phyloP scores from a whole-genome alignment of 2,888 invertebrate genomes.

The Cotesia congregata region DNA sequence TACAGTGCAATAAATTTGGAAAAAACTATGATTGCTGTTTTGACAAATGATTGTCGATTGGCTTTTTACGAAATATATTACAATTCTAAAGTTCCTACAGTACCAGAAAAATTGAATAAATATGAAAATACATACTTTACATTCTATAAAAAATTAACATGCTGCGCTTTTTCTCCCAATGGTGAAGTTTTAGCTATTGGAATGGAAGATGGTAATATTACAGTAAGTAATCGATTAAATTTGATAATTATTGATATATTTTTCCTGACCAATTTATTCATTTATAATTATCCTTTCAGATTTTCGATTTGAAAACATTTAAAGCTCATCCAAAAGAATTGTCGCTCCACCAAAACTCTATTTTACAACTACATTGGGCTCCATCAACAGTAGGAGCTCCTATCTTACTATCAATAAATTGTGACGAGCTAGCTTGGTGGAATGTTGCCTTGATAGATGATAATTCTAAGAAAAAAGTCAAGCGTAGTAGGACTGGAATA shows the following conservation, averaged over 20 bases:
- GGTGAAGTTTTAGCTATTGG: constrained; percentile 77
- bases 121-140: constrained; percentile 36
- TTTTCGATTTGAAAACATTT: constrained; percentile 53
- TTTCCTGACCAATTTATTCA: neutral
- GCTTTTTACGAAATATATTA: constrained; percentile 53
- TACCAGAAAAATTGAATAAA: constrained; percentile 39
- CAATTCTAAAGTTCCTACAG: constrained; percentile 22
- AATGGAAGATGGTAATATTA: constrained; percentile 75
- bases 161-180: constrained; percentile 71
- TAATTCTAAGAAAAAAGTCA: constrained; percentile 45
- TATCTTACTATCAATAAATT: constrained; percentile 61
- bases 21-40: constrained; percentile 54
- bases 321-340: constrained; percentile 51
- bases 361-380: constrained; percentile 63
- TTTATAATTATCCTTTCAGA: constrained; percentile 50
- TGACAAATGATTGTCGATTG: constrained; percentile 52
- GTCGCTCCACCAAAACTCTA: constrained; percentile 56
- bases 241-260: neutral
- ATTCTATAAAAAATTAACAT: constrained; percentile 51
- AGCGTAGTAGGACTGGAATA: constrained; percentile 57
- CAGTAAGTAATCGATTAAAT: constrained; percentile 70
- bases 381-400: constrained; percentile 54
- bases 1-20: constrained; percentile 56
- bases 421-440: constrained; percentile 66
- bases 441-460: constrained; percentile 53